These are phyloP conservation scores for Cotesia vestalis DNA, from an alignment of 1,140 invertebrate genomes.

Conservation along the genomic window DNA sequence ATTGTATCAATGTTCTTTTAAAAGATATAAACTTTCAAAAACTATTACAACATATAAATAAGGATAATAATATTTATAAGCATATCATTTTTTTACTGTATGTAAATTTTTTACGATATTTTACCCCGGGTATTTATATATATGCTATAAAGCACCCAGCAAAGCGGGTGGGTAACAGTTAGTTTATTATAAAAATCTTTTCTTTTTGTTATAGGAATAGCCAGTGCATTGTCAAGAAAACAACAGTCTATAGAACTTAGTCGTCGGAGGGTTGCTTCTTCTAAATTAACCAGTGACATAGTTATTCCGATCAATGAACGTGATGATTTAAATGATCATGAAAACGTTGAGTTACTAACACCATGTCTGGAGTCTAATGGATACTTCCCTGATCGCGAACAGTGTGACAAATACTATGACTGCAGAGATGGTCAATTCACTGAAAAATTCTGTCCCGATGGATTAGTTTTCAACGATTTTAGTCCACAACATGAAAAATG, in stretches of 20 bases:
- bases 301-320: conserved; percentile 34
- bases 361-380: conserved; percentile 85
- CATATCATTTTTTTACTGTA: too few relatives aligned
- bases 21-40: too few relatives aligned
- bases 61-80: too few relatives aligned
- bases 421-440: conserved; percentile 78
- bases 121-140: too few relatives aligned
- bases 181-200: neutral
- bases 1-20: too few relatives aligned
- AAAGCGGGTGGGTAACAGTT: too few relatives aligned
- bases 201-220: conserved; percentile 46
- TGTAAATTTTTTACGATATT: too few relatives aligned
- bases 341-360: conserved; percentile 60
- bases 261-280: conserved; percentile 49
- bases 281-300: conserved; percentile 38
- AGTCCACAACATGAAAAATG: conserved; percentile 84
- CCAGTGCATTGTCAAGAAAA: conserved; percentile 55
- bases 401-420: conserved; percentile 91
- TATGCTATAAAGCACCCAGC: too few relatives aligned
- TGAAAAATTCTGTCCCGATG: conserved; percentile 86
- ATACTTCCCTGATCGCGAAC: conserved; percentile 84
- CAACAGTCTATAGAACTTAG: conserved; percentile 57
- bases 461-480: conserved; percentile 92
- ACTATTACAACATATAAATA: too few relatives aligned
- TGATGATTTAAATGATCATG: conserved; percentile 48